Percentiles rank a stretch among this genome's conserved stretches.
phyloP scores from a whole-genome alignment of 2,113 vertebrate species.

The Pica pica region DNA sequence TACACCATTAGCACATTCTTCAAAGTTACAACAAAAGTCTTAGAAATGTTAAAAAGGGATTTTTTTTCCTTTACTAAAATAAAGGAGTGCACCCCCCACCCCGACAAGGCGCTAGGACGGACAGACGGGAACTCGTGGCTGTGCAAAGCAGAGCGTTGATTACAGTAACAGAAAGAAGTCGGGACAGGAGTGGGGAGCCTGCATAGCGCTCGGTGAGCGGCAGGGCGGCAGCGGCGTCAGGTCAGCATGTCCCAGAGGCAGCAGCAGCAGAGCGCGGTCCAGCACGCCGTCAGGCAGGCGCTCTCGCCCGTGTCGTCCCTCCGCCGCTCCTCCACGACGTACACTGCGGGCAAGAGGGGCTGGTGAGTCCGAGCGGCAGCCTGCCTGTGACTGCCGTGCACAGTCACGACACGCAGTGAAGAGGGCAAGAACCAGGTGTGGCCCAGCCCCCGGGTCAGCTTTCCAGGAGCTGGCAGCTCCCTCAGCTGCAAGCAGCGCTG shows the following conservation, averaged over 20 bases:
- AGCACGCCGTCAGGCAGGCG: constrained; percentile 91
- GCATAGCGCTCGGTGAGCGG: constrained; percentile 46
- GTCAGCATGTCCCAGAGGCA: constrained; percentile 98
- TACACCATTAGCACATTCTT: constrained; percentile 66
- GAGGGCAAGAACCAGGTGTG: accelerated
- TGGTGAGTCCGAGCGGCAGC: background rate
- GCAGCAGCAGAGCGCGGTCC: constrained; percentile 95
- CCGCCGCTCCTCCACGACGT: constrained; percentile 90
- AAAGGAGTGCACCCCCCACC: constrained; percentile 63
- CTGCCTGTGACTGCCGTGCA: too few species aligned
- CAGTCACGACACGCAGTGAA: accelerated
- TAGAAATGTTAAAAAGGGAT: constrained; percentile 70
- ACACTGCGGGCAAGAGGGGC: constrained; percentile 73
- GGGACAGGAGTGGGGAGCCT: constrained; percentile 13
- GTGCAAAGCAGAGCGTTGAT: constrained; percentile 70
- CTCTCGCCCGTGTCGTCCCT: constrained; percentile 80
- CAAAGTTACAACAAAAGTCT: constrained; percentile 69
- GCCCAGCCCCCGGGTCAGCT: background rate
- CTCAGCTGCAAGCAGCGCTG: background rate
- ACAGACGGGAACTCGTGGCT: constrained; percentile 37
- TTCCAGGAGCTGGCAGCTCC: background rate
- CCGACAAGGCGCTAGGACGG: constrained; percentile 60
- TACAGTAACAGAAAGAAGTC: constrained; percentile 68
- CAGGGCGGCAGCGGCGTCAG: constrained; percentile 56
- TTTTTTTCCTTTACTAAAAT: constrained; percentile 64